Percentiles rank a stretch among this genome's conserved stretches.
phyloP scores from a whole-genome alignment of 2,797 vertebrate genomes.

The Strix occidentalis region DNA sequence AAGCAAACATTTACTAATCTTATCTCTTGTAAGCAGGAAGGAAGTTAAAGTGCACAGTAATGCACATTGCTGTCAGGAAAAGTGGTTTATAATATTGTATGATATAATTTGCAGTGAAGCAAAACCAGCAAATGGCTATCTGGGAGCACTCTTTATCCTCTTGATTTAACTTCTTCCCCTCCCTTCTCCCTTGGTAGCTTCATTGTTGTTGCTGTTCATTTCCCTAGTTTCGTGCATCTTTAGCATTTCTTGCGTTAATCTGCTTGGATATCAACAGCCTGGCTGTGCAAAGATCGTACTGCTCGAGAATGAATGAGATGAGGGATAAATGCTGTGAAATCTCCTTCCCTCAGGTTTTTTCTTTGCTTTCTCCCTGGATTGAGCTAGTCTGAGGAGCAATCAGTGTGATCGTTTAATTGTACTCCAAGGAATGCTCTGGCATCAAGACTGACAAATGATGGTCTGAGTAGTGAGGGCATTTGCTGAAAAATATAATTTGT shows the following conservation, averaged over 20 bases:
- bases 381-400: constrained; percentile 43
- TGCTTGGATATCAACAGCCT: constrained; percentile 19
- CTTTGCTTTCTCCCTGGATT: constrained; percentile 22
- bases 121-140: constrained; percentile 66
- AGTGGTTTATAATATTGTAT: constrained; percentile 64
- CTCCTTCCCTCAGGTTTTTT: neutral
- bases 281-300: neutral
- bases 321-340: constrained; percentile 12
- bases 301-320: neutral
- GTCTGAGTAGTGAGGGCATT: constrained; percentile 33
- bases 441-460: constrained; percentile 45
- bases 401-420: constrained; percentile 57
- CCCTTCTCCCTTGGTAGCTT: neutral
- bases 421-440: constrained; percentile 35
- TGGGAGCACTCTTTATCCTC: constrained; percentile 64
- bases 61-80: constrained; percentile 57
- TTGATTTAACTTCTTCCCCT: constrained; percentile 60
- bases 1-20: constrained; percentile 72
- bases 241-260: constrained; percentile 52
- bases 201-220: constrained; percentile 11
- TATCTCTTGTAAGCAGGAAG: constrained; percentile 69
- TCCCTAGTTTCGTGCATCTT: constrained; percentile 38
- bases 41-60: constrained; percentile 66
- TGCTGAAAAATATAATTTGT: constrained; percentile 35
- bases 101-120: constrained; percentile 67